phyloP scores from a whole-genome alignment of 2,113 vertebrate genomes.

The Ginglymostoma cirratum region DNA sequence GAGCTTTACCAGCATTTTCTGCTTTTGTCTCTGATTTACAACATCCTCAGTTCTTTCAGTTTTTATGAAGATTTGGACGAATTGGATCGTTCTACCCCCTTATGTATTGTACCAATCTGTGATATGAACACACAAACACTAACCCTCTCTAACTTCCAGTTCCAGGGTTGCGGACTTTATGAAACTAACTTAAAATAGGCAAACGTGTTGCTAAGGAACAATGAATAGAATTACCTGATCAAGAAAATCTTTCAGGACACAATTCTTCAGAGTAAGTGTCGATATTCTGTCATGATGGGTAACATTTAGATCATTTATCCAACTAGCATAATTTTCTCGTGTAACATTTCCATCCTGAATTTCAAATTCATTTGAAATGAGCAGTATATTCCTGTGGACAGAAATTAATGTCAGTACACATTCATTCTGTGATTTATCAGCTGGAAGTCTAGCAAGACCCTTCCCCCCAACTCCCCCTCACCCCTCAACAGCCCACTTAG shows the following conservation, averaged over 20 bases:
- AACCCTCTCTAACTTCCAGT: background rate
- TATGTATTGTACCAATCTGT: background rate
- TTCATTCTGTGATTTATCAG: background rate
- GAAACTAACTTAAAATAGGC: background rate
- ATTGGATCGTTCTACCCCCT: no score
- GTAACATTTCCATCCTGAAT: slow-evolving; percentile 67
- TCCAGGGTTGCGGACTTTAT: background rate
- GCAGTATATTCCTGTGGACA: slow-evolving; percentile 70
- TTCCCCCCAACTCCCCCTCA: no score
- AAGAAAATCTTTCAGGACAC: slow-evolving; percentile 69
- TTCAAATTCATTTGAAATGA: slow-evolving; percentile 69
- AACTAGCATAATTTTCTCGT: slow-evolving; percentile 55
- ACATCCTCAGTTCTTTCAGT: no score
- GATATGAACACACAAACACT: background rate
- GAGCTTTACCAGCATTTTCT: no score
- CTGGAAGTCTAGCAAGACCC: no score
- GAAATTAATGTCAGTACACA: slow-evolving; percentile 17
- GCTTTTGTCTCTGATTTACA: no score
- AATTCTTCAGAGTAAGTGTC: slow-evolving; percentile 55
- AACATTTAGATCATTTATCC: slow-evolving; percentile 55
- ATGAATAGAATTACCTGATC: slow-evolving; percentile 62
- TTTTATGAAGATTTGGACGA: no score
- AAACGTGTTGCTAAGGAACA: background rate
- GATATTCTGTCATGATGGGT: slow-evolving; percentile 49
- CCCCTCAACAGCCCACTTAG: no score